A percentile compares a stretch with the other conserved stretches of the same genome.
Evolutionary conservation across 2,113 vertebrate genomes (phyloP).

Genomic region (Leiothrix lutea): DNA sequence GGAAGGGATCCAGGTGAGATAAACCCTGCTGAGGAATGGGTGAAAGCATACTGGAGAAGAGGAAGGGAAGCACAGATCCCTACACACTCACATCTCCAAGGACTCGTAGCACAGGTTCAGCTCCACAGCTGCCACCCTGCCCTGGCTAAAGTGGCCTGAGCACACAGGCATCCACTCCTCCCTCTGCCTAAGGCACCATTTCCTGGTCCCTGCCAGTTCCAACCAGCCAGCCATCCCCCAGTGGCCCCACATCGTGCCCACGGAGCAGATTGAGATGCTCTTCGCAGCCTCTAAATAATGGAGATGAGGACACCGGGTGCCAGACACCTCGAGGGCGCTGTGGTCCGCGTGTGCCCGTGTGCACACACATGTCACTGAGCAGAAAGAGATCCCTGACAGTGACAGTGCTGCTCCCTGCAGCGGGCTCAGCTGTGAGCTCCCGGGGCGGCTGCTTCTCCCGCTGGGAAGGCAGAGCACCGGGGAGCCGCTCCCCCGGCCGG

Average conservation of each 20-base stretch:
- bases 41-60: background rate
- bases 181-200: background rate
- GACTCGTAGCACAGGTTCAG: background rate
- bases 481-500: background rate
- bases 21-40: background rate
- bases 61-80: background rate
- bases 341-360: fast-evolving
- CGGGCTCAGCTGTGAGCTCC: background rate
- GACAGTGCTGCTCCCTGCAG: fast-evolving
- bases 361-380: background rate
- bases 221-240: background rate
- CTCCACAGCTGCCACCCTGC: background rate
- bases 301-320: background rate
- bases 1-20: background rate
- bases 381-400: background rate
- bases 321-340: background rate
- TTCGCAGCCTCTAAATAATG: background rate
- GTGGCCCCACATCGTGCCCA: fast-evolving
- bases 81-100: background rate
- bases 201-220: background rate
- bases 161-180: background rate
- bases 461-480: background rate
- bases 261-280: fast-evolving
- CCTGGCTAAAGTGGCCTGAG: background rate
- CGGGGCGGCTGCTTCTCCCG: fast-evolving